Base-by-base conservation (phyloP, 2,113 vertebrate species). In the Grammomys dolichurus region DNA sequence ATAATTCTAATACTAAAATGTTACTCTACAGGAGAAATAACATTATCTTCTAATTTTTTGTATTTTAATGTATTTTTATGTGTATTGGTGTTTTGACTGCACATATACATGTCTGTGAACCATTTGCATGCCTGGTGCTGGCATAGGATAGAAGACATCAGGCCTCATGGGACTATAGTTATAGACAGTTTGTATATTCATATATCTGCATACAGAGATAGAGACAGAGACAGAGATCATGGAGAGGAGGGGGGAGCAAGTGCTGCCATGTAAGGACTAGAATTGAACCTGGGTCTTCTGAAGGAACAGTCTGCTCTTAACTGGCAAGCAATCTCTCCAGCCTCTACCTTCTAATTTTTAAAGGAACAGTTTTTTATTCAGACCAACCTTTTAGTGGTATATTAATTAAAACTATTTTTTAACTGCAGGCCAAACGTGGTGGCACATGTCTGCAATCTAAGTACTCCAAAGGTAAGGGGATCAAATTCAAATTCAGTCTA, bases 1-100 rank as follows among this genome's bases (percentile, higher is more conserved):
- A 70, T 95, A 93, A 95, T 75, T 92, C 75, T 90, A 95, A 33
- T 36, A 93, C 75, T 69, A 54, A 72, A 90, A 95, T 96, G 33
- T 76, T 77, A 89, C 24, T 69, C 87, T 77, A 86, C 14, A 87
- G 0, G 54, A 82, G 28, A 88, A 80, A 24, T 60, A 43, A 60
- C 80, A 84, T 56, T 82, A 82, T 13, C 78, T 56, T n/a, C n/a
- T 60, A 60, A 60, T 2, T n/a, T 81, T 58, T 82, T 40, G 36
- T 60, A 60, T 56, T 17, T 60, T 80, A 80, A 36, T 54, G 36
- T 78, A 78, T 81, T 60, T 82, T 84, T 40, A 40, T 28, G 7
- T 40, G 36, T 43, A 60, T 9, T n/a, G 51, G 22, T 28, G n/a
- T 82, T 82, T 82, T 33, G 22, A 1, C 36, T 60, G 22, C 16